Conservation (phyloP, 2,888 invertebrate species). For the Chrysolina americana region DNA sequence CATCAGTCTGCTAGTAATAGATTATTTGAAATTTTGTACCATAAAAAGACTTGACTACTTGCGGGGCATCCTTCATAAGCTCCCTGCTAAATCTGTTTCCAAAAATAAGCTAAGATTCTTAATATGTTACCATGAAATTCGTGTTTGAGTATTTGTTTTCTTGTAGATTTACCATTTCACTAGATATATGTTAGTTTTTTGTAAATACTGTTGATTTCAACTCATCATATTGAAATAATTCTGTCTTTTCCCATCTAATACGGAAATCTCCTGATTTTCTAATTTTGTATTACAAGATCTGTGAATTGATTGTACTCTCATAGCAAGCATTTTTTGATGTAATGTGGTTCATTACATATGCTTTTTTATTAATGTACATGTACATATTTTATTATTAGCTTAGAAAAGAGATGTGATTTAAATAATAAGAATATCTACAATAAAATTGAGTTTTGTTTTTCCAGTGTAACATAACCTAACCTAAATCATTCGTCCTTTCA, state of each 20-base stretch:
- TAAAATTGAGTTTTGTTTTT: conserved; percentile 33
- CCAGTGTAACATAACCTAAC: conserved; percentile 22
- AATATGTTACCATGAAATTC: too few relatives aligned
- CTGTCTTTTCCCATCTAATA: conserved; percentile 7
- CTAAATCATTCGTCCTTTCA: neutral
- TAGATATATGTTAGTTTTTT: too few relatives aligned
- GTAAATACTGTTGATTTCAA: too few relatives aligned
- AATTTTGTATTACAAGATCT: conserved; percentile 37
- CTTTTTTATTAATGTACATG: conserved; percentile 45
- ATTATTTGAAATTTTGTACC: too few relatives aligned
- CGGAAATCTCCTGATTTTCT: conserved; percentile 37
- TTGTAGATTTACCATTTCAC: too few relatives aligned
- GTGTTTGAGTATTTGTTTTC: too few relatives aligned
- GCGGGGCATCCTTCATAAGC: too few relatives aligned
- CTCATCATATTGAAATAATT: too few relatives aligned
- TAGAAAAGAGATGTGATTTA: conserved; percentile 59
- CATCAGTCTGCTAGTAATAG: too few relatives aligned
- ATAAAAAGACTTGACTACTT: too few relatives aligned
- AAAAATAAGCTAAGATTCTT: too few relatives aligned
- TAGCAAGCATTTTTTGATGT: conserved; percentile 25
- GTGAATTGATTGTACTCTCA: conserved; percentile 25
- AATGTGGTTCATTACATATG: conserved; percentile 26
- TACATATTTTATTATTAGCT: conserved; percentile 56
- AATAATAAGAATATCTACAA: conserved; percentile 55
- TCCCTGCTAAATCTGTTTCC: too few relatives aligned